Evolutionary conservation across 2,797 vertebrate genomes (phyloP), one percentile per base, ranked within the genome.

Genomic region (Acanthopagrus latus): DNA sequence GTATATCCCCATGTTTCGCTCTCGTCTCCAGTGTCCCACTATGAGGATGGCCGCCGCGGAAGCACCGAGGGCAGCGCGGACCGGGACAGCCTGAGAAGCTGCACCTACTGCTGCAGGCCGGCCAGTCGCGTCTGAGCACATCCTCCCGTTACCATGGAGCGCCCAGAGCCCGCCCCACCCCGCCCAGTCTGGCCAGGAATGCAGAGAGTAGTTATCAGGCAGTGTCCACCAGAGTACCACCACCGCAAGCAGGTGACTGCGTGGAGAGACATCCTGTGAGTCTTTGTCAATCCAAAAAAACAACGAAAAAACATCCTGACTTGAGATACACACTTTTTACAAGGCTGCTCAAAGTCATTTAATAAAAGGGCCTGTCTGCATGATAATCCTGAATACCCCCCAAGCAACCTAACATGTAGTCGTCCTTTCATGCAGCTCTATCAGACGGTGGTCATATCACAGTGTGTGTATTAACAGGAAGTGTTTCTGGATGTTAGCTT

Each of bases 101-200:
- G 95, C 88, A 91, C 96, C 74, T 96, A 96, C 91, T 96, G 96
- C 91, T 96, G 96, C 91, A 91, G 95, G 86, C 95, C 96, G 20
- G 92, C 96, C 80, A 96, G 95, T 83, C 94, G 95, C 20, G 95
- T 96, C 90, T 96, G 92, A 95, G 84, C 78, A 73, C 81, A 78
- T 51, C 72, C 70, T 74, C 79, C 78, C 52, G 48, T 77, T 55
- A 74, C 77, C 79, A 76, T 55, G 79, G 76, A 84, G 81, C 74
- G 9, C 78, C 84, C 74, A 87, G 81, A 88, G 81, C 83, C 79
- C 71, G 17, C 43, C 41, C 33, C 41, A 3, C 66, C 85, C 79
- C 27, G 48, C 88, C 95, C 94, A 94, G 94, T 95, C 94, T 95
- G 93, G 91, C 86, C 89, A 91, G 86, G 91, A 95, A 93, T 88